Conservation (phyloP, 2,797 vertebrate genomes). For the Clamator glandarius region DNA sequence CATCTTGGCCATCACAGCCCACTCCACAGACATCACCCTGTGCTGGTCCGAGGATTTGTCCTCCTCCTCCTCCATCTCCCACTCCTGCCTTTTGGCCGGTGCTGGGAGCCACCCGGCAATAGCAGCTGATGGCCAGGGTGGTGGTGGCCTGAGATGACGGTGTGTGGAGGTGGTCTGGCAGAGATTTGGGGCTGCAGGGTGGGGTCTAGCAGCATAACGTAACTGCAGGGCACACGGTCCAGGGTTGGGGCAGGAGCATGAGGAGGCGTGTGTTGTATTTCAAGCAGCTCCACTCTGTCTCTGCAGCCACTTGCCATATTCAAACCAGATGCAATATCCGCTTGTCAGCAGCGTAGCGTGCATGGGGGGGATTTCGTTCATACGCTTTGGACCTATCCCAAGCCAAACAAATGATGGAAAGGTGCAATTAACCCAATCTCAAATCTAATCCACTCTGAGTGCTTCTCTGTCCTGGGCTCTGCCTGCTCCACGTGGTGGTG, state of each 20-base stretch:
- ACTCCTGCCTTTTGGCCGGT: not conserved
- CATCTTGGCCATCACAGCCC: not conserved
- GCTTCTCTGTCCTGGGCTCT: slow-evolving; percentile 20
- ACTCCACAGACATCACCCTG: fast-evolving
- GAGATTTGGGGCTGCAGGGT: not conserved
- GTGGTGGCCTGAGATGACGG: not conserved
- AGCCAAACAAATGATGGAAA: slow-evolving; percentile 68
- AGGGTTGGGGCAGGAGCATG: not conserved
- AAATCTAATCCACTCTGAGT: slow-evolving; percentile 20
- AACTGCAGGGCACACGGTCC: not conserved
- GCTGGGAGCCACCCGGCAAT: not conserved
- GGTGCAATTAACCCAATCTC: slow-evolving; percentile 63
- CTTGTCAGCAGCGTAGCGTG: slow-evolving; percentile 33
- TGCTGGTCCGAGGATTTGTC: not conserved
- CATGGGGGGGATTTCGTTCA: slow-evolving; percentile 45
- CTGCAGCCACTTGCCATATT: slow-evolving; percentile 49
- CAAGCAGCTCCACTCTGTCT: slow-evolving; percentile 48
- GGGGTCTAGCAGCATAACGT: slow-evolving; percentile 3
- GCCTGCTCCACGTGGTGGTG: not conserved
- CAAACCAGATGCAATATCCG: slow-evolving; percentile 73
- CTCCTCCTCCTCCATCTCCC: not conserved
- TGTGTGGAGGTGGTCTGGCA: not conserved
- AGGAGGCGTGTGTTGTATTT: slow-evolving; percentile 54
- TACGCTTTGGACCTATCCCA: slow-evolving; percentile 42
- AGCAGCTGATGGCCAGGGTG: not conserved